Conservation (phyloP, 2,888 invertebrate genomes). For the Zaprionus lineosus region DNA sequence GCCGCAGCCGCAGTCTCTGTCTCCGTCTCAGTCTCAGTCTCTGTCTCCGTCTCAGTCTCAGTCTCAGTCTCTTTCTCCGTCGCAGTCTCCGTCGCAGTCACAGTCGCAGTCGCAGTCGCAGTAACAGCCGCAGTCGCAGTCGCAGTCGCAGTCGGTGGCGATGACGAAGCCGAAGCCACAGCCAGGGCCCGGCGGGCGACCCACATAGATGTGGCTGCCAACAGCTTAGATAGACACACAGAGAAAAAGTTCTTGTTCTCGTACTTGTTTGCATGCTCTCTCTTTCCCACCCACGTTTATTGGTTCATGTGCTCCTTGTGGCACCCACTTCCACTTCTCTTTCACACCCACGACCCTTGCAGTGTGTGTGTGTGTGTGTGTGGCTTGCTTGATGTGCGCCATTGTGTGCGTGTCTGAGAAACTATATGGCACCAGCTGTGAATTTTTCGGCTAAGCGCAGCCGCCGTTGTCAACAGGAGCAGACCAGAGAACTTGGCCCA, state of each 20-base stretch:
- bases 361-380: conserved; percentile 14
- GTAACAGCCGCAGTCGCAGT: conserved; percentile 14
- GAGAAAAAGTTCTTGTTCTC: conserved; percentile 3
- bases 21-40: too few species aligned
- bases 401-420: too few species aligned
- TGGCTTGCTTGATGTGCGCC: conserved; percentile 41
- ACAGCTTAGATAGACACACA: conserved; percentile 42
- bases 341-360: conserved; percentile 5
- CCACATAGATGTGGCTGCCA: conserved; percentile 35
- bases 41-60: too few species aligned
- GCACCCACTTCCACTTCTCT: background rate
- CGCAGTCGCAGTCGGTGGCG: conserved; percentile 12
- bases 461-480: conserved; percentile 33
- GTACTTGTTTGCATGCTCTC: background rate
- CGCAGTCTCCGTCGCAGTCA: too few species aligned
- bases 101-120: too few species aligned
- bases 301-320: background rate
- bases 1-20: conserved; percentile 14
- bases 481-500: conserved; percentile 31
- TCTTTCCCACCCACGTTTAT: conserved; percentile 1
- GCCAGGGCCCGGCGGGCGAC: conserved; percentile 20
- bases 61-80: too few species aligned
- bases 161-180: conserved; percentile 10
- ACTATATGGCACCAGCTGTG: conserved; percentile 59
- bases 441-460: conserved; percentile 43